A percentile compares a stretch with the other conserved stretches of the same genome.
These are phyloP conservation scores for Fukomys damarensis DNA, from an alignment of 2,113 vertebrate species.

Conservation along the genomic window DNA sequence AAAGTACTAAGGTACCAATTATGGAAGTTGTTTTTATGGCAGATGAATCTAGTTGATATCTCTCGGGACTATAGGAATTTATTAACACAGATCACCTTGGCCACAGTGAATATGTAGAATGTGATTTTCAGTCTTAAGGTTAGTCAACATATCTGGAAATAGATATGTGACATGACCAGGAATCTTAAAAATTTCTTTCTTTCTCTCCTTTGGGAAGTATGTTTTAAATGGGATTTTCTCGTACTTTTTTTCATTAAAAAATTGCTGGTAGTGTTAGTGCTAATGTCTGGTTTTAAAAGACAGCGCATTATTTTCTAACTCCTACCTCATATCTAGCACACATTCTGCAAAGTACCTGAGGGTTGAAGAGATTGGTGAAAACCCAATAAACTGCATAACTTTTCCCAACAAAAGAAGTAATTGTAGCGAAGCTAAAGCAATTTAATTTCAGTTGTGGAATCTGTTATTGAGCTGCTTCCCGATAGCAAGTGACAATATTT, in stretches of 20 bases:
- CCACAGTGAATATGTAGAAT: neutral
- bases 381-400: slow-evolving; percentile 53
- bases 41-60: neutral
- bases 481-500: slow-evolving; percentile 49
- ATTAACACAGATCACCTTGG: neutral
- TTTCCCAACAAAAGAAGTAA: slow-evolving; percentile 67
- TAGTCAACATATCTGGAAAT: neutral
- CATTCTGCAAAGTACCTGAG: slow-evolving; percentile 22
- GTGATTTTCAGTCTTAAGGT: neutral
- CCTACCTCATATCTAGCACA: neutral
- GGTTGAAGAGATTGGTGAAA: slow-evolving; percentile 41
- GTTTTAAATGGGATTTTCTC: neutral
- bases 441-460: slow-evolving; percentile 68
- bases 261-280: slow-evolving; percentile 24
- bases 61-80: neutral
- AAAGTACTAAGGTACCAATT: neutral
- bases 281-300: neutral
- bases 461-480: slow-evolving; percentile 64
- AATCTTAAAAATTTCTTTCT: neutral
- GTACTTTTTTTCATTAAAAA: slow-evolving; percentile 12
- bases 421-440: slow-evolving; percentile 70
- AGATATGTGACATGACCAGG: neutral
- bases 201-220: neutral
- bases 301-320: neutral
- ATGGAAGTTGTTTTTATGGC: neutral